phyloP scores from a whole-genome alignment of 2,888 invertebrate genomes.

The Danaus chrysippus region DNA sequence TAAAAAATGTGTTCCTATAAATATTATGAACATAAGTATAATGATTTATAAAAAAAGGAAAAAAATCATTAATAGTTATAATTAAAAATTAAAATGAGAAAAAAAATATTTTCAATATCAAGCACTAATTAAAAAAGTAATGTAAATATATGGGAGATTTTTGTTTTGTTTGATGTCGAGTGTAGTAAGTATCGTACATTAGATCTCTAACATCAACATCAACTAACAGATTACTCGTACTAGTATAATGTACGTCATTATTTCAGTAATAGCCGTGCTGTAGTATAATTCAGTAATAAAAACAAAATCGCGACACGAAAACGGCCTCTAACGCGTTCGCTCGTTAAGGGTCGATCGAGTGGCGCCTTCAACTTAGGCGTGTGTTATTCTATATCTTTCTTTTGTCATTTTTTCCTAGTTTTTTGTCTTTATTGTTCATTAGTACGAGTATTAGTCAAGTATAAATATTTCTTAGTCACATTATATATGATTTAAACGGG shows the following conservation, averaged over 20 bases:
- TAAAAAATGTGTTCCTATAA: background rate
- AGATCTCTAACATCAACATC: too few species aligned
- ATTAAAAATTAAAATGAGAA: too few species aligned
- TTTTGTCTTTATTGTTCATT: background rate
- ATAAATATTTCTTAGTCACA: too few species aligned
- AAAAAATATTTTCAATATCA: too few species aligned
- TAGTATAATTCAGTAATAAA: conserved; percentile 25
- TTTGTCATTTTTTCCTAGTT: conserved; percentile 1
- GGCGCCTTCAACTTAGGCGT: conserved; percentile 14
- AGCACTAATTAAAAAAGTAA: too few species aligned
- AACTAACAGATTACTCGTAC: background rate
- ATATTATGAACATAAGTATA: too few species aligned
- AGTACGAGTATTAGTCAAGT: background rate
- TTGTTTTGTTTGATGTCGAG: too few species aligned
- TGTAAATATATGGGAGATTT: too few species aligned
- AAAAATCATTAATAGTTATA: too few species aligned
- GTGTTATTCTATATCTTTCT: background rate
- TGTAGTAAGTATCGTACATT: too few species aligned
- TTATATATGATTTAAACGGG: too few species aligned
- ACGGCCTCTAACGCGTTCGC: conserved; percentile 19
- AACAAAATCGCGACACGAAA: conserved; percentile 20
- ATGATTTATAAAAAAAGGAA: too few species aligned
- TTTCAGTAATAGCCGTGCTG: conserved; percentile 11
- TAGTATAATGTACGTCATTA: background rate
- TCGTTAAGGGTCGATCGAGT: conserved; percentile 19